These are phyloP conservation scores for Centropus unirufus DNA, from an alignment of 2,113 vertebrate genomes.

Conservation along the genomic window DNA sequence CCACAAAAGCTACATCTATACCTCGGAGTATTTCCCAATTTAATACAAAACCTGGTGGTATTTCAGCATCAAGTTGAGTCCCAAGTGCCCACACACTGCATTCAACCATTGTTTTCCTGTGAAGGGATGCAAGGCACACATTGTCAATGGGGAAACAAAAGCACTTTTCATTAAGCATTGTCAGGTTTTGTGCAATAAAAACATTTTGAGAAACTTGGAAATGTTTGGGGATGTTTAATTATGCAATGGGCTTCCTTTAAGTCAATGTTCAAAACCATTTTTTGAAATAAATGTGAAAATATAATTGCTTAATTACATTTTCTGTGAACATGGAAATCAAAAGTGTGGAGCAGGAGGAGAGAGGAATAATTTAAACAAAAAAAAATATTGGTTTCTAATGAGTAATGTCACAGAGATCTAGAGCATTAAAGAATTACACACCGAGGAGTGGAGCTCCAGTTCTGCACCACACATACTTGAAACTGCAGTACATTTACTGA, in stretches of 20 bases:
- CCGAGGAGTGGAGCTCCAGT: neutral
- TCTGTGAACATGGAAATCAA: neutral
- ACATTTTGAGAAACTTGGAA: too few relatives aligned
- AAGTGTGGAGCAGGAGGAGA: neutral
- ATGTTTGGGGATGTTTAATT: too few relatives aligned
- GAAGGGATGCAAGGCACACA: rapidly evolving
- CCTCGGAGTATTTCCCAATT: neutral
- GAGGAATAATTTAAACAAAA: neutral
- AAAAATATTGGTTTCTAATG: neutral
- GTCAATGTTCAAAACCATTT: neutral
- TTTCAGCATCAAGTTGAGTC: neutral
- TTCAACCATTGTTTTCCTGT: neutral
- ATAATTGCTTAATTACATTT: neutral
- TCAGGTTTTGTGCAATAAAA: too few relatives aligned
- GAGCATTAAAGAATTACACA: neutral
- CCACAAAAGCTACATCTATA: neutral
- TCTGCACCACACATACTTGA: neutral
- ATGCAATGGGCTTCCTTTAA: neutral
- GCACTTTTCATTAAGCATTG: too few relatives aligned
- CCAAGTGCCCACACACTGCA: rapidly evolving
- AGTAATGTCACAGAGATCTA: neutral
- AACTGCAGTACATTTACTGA: neutral
- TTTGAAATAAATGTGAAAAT: neutral
- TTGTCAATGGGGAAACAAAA: neutral
- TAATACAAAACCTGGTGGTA: neutral